phyloP scores from a whole-genome alignment of 2,797 vertebrate genomes.

The Triplophysa yarkandensis region DNA sequence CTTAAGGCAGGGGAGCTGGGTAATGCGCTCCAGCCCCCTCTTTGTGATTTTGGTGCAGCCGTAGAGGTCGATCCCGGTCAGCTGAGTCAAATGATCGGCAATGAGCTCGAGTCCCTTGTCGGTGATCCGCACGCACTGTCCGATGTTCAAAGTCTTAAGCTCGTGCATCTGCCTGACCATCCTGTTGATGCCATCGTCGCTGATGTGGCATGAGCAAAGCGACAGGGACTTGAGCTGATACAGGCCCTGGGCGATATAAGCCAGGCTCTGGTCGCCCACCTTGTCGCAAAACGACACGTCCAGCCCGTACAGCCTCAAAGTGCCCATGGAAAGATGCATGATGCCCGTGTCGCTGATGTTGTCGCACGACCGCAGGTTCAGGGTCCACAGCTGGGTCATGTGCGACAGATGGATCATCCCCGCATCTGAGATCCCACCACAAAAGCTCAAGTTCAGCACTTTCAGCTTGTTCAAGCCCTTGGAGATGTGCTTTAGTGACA shows the following conservation, averaged over 20 bases:
- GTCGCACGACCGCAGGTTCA: constrained; percentile 96
- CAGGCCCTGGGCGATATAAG: constrained; percentile 96
- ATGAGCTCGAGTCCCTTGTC: constrained; percentile 99
- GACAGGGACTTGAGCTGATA: constrained; percentile 95
- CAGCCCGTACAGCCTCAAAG: constrained; percentile 88
- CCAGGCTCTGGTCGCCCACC: constrained; percentile 95
- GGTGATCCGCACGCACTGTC: constrained; percentile 96
- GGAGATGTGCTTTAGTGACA: constrained; percentile 95
- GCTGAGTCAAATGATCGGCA: constrained; percentile 95
- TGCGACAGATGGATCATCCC: constrained; percentile 97
- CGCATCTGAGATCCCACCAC: constrained; percentile 93
- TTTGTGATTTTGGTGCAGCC: constrained; percentile 99
- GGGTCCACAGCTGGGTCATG: constrained; percentile 93
- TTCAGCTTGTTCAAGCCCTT: constrained; percentile 89
- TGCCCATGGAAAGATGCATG: constrained; percentile 98
- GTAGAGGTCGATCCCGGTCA: constrained; percentile 97
- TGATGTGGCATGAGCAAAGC: constrained; percentile 96
- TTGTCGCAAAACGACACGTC: constrained; percentile 98
- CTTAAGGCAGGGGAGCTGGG: constrained; percentile 98
- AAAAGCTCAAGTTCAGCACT: constrained; percentile 96
- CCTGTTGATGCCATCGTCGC: constrained; percentile 94
- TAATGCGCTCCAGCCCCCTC: constrained; percentile 95
- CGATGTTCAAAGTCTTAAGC: constrained; percentile 95
- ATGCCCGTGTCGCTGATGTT: constrained; percentile 97
- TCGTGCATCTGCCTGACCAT: constrained; percentile 99